These are phyloP conservation scores for Dendroctonus ponderosae DNA, from an alignment of 1,140 invertebrate genomes.

Conservation along the genomic window DNA sequence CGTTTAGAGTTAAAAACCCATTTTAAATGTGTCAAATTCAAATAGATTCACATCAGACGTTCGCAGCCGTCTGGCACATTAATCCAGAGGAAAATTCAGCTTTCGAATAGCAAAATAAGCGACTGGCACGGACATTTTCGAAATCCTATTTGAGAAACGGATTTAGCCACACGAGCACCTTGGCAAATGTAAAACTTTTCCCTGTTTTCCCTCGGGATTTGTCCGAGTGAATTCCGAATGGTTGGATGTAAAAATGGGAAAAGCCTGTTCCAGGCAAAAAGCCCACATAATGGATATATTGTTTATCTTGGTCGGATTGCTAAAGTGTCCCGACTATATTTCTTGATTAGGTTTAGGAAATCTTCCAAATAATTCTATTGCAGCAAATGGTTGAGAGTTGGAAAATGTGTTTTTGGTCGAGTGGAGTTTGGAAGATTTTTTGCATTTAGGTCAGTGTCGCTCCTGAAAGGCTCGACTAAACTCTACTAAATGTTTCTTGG, in stretches of 20 bases:
- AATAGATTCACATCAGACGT: too few species aligned
- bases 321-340: neutral
- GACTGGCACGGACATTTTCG: neutral
- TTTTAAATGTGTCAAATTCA: too few species aligned
- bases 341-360: neutral
- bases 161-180: neutral
- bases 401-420: neutral
- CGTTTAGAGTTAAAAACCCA: too few species aligned
- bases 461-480: too few species aligned
- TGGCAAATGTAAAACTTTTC: conserved; percentile 9
- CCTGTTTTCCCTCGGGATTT: conserved; percentile 5
- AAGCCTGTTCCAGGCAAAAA: neutral
- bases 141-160: conserved; percentile 8
- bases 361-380: neutral
- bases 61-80: too few species aligned
- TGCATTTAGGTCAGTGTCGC: too few species aligned
- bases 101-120: conserved; percentile 8
- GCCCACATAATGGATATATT: conserved; percentile 3
- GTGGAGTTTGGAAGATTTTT: neutral
- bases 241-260: neutral
- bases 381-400: neutral
- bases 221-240: neutral
- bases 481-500: too few species aligned
- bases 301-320: neutral
- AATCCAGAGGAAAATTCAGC: neutral